A percentile compares a stretch with the other conserved stretches of the same genome.
Conservation (phyloP, 2,797 vertebrate species). For the Acanthornis magna region DNA sequence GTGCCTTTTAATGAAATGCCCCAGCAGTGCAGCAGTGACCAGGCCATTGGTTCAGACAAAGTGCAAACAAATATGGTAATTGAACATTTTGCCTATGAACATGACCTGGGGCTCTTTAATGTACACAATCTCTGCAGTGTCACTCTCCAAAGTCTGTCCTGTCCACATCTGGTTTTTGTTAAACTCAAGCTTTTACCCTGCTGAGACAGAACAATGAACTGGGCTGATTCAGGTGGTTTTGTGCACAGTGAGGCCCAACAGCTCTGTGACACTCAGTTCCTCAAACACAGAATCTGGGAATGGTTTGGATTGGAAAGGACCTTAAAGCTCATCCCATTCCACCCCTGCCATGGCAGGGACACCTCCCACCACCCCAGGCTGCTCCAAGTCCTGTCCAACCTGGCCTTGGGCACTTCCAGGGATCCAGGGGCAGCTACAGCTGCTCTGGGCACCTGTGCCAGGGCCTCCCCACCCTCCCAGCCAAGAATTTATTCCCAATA, state of each 20-base stretch:
- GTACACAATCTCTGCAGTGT: not conserved
- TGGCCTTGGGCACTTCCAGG: not conserved
- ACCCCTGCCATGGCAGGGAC: not conserved
- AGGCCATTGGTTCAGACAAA: not conserved
- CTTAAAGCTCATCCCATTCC: rapidly evolving
- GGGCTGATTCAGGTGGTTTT: not conserved
- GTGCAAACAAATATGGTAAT: not conserved
- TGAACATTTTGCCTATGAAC: not conserved
- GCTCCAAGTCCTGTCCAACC: not conserved
- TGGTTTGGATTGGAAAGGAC: not conserved
- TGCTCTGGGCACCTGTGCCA: not conserved
- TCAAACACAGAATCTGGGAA: not conserved
- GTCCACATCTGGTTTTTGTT: not conserved
- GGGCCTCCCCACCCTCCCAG: not conserved
- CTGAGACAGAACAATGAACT: not conserved
- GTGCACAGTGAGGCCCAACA: not conserved
- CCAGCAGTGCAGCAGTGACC: not conserved
- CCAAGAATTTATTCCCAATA: rapidly evolving
- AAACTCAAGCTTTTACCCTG: not conserved
- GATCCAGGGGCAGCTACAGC: not conserved
- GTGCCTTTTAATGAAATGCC: not conserved
- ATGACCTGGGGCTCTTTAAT: not conserved
- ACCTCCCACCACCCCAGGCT: not conserved
- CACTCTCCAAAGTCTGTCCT: not conserved
- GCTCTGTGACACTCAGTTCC: not conserved